Evolutionary conservation across 2,113 vertebrate genomes (phyloP), one percentile per base, ranked within the genome.

Genomic region (Sander lucioperca): DNA sequence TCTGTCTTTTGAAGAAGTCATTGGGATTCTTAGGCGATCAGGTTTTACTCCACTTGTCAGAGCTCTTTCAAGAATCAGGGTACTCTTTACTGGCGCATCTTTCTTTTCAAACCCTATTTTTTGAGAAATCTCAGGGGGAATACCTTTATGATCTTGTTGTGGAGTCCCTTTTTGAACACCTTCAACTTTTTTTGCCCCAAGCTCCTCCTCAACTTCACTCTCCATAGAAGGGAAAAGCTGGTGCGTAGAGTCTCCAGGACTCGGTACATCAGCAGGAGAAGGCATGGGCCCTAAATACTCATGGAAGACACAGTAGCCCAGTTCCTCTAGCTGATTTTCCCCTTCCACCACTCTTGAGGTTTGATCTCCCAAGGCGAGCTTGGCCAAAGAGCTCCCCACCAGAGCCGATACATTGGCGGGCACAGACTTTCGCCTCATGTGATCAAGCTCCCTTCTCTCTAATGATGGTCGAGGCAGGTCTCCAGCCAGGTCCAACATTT

Each of bases 271-370:
- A 14, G 93, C 94, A 12, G 94, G 94, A 13, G 94, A 94, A 33
- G 94, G 93, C 91, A 94, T 91, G 5, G 94, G 93, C 4, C 84
- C 94, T 0, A 80, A 81, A 62, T 92, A 93, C 54, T 94, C 94
- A 61, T 59, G 91, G 23, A 93, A 92, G 18, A 92, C 84, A 71
- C 91, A 93, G 77, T 92, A 93, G 4, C 93, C 92, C 16, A 86
- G 27, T n/a, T 93, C 92, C 58, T 93, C 92, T 33, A 84, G 43
- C 5, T 63, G 90, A 65, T 48, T 80, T 61, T 92, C 89, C 10
- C 39, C 80, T 50, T 63, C 77, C 30, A 69, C 67, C 18, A 21
- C 63, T 68, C 18, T 86, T 0, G 71, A 30, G 19, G 71, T 74
- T 43, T 87, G 83, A 36, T 85, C 82, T 33, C 56, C 81, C 70